phyloP scores from a whole-genome alignment of 2,797 vertebrate genomes.

The Sebastes vulpes region DNA sequence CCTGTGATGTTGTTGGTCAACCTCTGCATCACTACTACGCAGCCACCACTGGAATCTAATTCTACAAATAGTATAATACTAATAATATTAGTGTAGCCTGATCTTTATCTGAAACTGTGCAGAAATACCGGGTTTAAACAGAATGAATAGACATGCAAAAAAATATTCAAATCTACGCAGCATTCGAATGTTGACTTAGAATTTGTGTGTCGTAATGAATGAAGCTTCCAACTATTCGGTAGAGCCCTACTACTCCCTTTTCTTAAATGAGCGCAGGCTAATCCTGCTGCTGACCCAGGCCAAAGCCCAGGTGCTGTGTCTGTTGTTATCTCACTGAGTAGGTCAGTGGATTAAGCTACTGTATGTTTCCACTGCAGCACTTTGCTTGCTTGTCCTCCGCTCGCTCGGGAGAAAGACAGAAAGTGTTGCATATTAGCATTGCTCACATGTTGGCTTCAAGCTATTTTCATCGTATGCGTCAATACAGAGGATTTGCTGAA shows the following conservation, averaged over 20 bases:
- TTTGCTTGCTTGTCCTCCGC: slow-evolving; percentile 50
- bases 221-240: not conserved
- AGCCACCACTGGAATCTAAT: not conserved
- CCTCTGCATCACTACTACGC: not conserved
- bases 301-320: slow-evolving; percentile 79
- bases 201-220: not conserved
- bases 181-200: not conserved
- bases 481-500: slow-evolving; percentile 31
- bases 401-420: slow-evolving; percentile 24
- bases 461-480: slow-evolving; percentile 21
- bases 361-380: slow-evolving; percentile 74
- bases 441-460: slow-evolving; percentile 49
- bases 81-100: not conserved
- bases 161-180: not conserved
- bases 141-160: not conserved
- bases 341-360: slow-evolving; percentile 85
- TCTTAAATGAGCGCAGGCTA: slow-evolving; percentile 77
- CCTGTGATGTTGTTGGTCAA: not conserved
- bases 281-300: slow-evolving; percentile 83
- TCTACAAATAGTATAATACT: not conserved
- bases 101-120: not conserved
- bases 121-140: not conserved
- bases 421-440: slow-evolving; percentile 3
- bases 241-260: slow-evolving; percentile 46
- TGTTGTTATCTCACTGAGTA: slow-evolving; percentile 85